phyloP scores from a whole-genome alignment of 2,888 invertebrate species.

The Tenthredo mesomela region DNA sequence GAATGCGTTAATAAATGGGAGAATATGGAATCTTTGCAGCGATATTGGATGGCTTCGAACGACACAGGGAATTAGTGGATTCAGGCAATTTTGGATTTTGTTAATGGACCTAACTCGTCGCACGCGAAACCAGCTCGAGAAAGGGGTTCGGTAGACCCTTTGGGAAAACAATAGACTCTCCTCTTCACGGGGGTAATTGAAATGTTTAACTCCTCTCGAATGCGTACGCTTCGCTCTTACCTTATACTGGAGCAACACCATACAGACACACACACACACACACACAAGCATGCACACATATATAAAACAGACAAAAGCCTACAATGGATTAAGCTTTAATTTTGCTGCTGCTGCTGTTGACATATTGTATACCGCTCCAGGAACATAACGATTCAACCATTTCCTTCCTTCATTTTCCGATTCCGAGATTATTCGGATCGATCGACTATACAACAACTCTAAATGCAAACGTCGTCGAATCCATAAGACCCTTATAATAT shows the following conservation, averaged over 20 bases:
- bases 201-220: constrained; percentile 48
- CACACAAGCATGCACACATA: not conserved
- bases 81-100: constrained; percentile 11
- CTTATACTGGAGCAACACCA: not conserved
- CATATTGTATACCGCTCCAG: not conserved
- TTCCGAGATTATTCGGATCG: not conserved
- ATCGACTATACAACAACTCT: not conserved
- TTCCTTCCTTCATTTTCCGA: not conserved
- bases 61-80: not conserved
- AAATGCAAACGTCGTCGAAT: not conserved
- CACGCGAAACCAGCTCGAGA: not conserved
- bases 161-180: constrained; percentile 37
- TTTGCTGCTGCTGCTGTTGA: not conserved
- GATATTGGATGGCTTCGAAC: not conserved
- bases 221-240: not conserved
- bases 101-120: constrained; percentile 11
- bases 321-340: constrained; percentile 23
- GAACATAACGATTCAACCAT: not conserved
- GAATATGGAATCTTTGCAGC: not conserved
- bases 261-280: not conserved
- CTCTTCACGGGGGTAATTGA: constrained; percentile 44
- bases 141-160: constrained; percentile 18
- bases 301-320: not conserved
- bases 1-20: constrained; percentile 13
- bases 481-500: not conserved